A percentile compares a stretch with the other conserved stretches of the same genome.
Conservation (phyloP, 2,888 invertebrate species). For the Tenthredo notha region DNA sequence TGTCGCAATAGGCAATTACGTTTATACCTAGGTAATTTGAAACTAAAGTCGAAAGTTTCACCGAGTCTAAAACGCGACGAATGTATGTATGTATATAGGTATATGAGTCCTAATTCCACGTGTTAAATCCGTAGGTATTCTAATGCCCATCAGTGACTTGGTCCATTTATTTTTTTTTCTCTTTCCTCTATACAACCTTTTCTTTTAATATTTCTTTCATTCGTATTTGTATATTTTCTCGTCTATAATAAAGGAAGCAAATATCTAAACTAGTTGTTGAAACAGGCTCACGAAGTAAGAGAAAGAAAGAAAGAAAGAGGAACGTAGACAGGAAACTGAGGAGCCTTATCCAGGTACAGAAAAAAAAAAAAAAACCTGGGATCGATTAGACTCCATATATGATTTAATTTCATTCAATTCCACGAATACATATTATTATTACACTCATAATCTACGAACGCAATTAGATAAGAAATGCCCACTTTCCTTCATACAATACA, state of each 20-base stretch:
- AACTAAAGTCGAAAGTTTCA: neutral
- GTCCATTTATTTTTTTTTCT: constrained; percentile 53
- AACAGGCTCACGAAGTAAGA: neutral
- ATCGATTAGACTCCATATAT: neutral
- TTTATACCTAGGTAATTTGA: constrained; percentile 4
- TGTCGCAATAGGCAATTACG: constrained; percentile 12
- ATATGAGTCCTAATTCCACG: neutral
- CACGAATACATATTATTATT: neutral
- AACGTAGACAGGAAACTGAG: neutral
- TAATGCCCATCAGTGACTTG: neutral
- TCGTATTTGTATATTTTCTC: neutral
- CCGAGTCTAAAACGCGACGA: neutral
- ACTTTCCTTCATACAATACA: neutral
- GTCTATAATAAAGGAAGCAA: neutral
- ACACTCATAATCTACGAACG: neutral
- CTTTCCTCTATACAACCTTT: neutral
- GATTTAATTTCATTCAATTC: neutral
- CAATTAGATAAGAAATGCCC: neutral
- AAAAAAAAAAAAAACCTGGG: too few relatives aligned
- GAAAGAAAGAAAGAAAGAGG: neutral
- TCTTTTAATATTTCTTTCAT: neutral
- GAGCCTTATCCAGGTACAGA: neutral
- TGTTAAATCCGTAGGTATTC: neutral
- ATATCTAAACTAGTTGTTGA: neutral
- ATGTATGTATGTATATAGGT: neutral